phyloP scores from a whole-genome alignment of 2,797 vertebrate species.

The Tenualosa ilisha region DNA sequence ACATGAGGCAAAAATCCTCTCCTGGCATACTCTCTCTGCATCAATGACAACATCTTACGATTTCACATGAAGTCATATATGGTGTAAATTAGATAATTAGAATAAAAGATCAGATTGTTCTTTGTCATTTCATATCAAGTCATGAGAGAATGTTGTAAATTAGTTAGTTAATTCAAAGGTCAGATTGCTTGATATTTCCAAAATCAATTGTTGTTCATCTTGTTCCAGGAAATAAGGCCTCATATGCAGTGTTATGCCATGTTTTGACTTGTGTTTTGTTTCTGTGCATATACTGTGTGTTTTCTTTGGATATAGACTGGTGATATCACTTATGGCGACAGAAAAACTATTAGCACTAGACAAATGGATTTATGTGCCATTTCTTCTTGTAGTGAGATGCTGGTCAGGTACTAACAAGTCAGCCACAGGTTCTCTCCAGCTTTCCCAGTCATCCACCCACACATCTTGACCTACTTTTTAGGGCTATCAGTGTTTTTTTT shows the following conservation, averaged over 20 bases:
- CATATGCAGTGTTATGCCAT: neutral
- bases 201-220: neutral
- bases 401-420: neutral
- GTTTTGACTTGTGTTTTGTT: slow-evolving; percentile 12
- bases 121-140: neutral
- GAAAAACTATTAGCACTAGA: neutral
- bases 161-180: neutral
- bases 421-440: neutral
- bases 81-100: too few species aligned
- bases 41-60: neutral
- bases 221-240: neutral
- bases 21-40: neutral
- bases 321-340: neutral
- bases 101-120: neutral
- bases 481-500: neutral
- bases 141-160: neutral
- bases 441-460: neutral
- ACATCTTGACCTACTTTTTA: slow-evolving; percentile 12
- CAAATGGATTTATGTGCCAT: neutral
- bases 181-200: neutral
- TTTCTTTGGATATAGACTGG: neutral
- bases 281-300: neutral
- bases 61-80: too few species aligned
- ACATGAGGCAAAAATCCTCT: too few species aligned
- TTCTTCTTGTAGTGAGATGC: neutral